Conservation (phyloP, 2,113 vertebrate genomes). For the Nipponia nippon region DNA sequence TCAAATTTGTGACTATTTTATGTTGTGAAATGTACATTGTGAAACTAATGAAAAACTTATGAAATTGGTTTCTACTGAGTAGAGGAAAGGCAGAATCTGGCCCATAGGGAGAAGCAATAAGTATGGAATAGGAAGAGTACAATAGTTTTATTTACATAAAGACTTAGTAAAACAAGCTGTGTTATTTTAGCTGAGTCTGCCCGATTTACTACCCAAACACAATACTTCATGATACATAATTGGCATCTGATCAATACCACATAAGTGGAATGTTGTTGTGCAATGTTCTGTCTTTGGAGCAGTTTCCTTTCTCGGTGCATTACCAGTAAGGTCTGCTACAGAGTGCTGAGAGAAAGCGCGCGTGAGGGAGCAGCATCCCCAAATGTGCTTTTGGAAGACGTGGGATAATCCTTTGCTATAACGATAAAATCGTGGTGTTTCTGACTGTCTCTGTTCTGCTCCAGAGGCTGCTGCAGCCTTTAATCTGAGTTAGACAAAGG, state of each 20-base stretch:
- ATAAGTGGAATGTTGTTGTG: slow-evolving; percentile 37
- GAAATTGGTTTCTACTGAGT: background rate
- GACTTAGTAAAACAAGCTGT: slow-evolving; percentile 41
- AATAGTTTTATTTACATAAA: slow-evolving; percentile 47
- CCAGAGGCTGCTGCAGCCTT: background rate
- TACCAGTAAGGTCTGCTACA: background rate
- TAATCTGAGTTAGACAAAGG: background rate
- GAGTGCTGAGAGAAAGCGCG: fast-evolving
- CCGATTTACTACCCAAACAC: slow-evolving; percentile 40
- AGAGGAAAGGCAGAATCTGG: background rate
- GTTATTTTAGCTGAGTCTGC: slow-evolving; percentile 46
- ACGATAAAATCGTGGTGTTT: background rate
- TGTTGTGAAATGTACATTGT: slow-evolving; percentile 59
- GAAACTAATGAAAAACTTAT: slow-evolving; percentile 32
- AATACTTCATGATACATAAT: slow-evolving; percentile 7
- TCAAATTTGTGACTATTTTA: slow-evolving; percentile 46
- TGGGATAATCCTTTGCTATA: background rate
- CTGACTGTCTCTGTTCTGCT: background rate
- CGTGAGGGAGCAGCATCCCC: background rate
- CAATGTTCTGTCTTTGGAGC: slow-evolving; percentile 28
- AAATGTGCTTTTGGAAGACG: background rate
- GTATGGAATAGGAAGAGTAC: background rate
- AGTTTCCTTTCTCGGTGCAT: background rate
- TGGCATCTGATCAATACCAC: slow-evolving; percentile 40
- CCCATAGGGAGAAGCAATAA: background rate